Evolutionary conservation across 2,888 invertebrate species (phyloP), one percentile per base, ranked within the genome.

Genomic region (Atrina japonica): DNA sequence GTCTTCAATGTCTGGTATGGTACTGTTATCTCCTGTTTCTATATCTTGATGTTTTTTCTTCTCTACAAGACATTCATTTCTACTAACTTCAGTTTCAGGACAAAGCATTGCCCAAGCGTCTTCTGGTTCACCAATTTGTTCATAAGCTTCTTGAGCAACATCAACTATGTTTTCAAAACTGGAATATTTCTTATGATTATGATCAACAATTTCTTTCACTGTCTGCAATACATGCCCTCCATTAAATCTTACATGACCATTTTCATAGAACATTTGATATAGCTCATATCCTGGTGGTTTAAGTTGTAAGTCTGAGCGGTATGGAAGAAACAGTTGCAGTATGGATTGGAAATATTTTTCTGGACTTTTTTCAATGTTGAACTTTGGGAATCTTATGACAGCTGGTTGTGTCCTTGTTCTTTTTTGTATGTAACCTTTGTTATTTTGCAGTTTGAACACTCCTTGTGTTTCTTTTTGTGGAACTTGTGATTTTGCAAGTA

Each of bases 31-130:
- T 5, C 11, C 35, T 35, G 35, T 35, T 5, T 35, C 35, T 35
- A 35, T 11, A 35, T 35, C 35, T 35, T 5, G 35, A 35, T 11
- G 5, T 35, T 29, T 29, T 18, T 53, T 53, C 35, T 55, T 55
- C 11, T 55, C 30, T 9, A n/a, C 16, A 16, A 52, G 16, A 43
- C 72, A 58, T 52, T 67, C 60, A 16, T 52, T 14, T 25, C 73
- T 43, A 1, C 65, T 43, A 9, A 30, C 23, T 60, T 72, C 72
- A n/a, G 67, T 47, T 30, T 72, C 63, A 21, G 72, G 67, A 56
- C 47, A 58, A 40, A 73, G 18, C 16, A 41, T 45, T 58, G 56
- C 63, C 72, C 68, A 73, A 21, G 68, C 68, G 66, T 73, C 69
- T 55, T 70, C 66, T 41, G 23, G 52, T 16, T 49, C 23, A 7